A percentile compares a stretch with the other conserved stretches of the same genome.
These are phyloP conservation scores for Eupristina koningsbergeri DNA, from an alignment of 1,140 invertebrate genomes.

Conservation along the genomic window DNA sequence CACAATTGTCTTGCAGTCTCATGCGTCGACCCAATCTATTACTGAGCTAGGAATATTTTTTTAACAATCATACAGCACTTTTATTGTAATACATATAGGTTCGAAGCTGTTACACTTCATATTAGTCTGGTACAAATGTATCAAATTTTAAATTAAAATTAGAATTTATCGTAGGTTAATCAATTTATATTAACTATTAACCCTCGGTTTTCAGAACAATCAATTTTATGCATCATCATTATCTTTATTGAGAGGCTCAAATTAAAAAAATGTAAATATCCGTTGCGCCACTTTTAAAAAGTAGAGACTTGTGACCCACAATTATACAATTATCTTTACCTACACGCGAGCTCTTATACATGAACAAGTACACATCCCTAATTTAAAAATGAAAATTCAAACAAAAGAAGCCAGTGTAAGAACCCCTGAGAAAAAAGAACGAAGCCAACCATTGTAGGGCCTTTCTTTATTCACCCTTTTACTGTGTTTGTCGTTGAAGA, in stretches of 20 bases:
- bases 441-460: conserved; percentile 27
- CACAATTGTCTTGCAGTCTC: not conserved
- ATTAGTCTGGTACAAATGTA: not conserved
- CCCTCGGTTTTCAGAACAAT: conserved; percentile 25
- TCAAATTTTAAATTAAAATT: not conserved
- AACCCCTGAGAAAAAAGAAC: not conserved
- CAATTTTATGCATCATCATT: conserved; percentile 14
- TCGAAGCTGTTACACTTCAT: not conserved
- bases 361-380: not conserved
- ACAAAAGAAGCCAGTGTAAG: not conserved
- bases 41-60: not conserved
- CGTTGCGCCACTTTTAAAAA: not conserved
- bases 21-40: not conserved
- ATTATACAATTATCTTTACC: not conserved
- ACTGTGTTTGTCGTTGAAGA: conserved; percentile 19
- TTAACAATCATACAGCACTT: not conserved
- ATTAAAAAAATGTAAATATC: conserved; percentile 23
- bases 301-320: not conserved
- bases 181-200: conserved; percentile 53
- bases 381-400: not conserved
- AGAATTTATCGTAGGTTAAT: not conserved
- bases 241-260: not conserved
- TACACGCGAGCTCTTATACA: not conserved
- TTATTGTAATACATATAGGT: not conserved
- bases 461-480: not conserved